Evolutionary conservation across 2,888 invertebrate species (phyloP).

Genomic region (Dryobota labecula): DNA sequence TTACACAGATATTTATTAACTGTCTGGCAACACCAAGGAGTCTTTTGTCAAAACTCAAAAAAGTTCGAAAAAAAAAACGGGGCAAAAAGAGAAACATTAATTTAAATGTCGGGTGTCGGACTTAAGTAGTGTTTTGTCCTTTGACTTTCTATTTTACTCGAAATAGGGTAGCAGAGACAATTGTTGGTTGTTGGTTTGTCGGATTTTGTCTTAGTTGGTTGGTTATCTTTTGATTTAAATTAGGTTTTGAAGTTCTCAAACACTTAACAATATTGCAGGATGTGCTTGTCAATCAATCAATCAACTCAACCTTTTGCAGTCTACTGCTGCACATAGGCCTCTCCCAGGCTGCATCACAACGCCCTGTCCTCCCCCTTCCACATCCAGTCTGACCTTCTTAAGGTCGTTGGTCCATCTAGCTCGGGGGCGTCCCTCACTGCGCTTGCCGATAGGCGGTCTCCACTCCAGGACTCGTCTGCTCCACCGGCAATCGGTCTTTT

Average conservation of each 20-base stretch:
- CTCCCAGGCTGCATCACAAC: too few relatives aligned
- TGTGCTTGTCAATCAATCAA: too few relatives aligned
- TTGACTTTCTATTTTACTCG: conserved; percentile 72
- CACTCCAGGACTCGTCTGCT: too few relatives aligned
- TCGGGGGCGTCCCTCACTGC: too few relatives aligned
- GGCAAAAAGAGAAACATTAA: conserved; percentile 80
- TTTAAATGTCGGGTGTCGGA: conserved; percentile 78
- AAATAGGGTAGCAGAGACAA: conserved; percentile 65
- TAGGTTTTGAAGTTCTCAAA: neutral
- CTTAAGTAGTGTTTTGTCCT: conserved; percentile 81
- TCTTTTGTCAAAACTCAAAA: conserved; percentile 72
- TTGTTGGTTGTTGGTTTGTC: conserved; percentile 27
- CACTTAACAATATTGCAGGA: too few relatives aligned
- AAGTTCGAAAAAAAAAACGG: conserved; percentile 47
- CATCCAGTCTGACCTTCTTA: too few relatives aligned
- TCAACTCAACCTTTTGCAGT: too few relatives aligned
- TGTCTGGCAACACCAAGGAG: conserved; percentile 71
- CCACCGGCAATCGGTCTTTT: too few relatives aligned
- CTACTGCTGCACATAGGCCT: too few relatives aligned
- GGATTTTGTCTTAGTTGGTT: neutral
- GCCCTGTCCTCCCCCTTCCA: too few relatives aligned
- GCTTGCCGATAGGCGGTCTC: too few relatives aligned
- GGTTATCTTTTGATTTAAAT: neutral
- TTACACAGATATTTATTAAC: conserved; percentile 86
- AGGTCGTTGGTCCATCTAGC: too few relatives aligned